These are phyloP conservation scores for Choristoneura rosaceana DNA, from an alignment of 2,888 invertebrate species.

Conservation along the genomic window DNA sequence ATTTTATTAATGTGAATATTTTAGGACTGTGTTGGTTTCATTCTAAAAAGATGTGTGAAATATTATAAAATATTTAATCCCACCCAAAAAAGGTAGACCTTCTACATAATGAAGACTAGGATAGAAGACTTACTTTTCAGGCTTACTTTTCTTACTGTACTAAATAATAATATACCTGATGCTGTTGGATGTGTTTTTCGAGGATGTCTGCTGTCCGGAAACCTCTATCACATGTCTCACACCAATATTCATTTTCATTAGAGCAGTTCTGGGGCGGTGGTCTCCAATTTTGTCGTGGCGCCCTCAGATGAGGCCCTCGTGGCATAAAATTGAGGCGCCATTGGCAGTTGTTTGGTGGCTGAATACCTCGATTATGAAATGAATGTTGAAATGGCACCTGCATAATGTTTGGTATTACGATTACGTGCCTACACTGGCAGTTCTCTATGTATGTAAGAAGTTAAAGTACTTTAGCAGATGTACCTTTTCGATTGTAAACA, in stretches of 20 bases:
- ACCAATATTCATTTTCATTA: conserved; percentile 79
- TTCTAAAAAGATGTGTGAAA: no score
- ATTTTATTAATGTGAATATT: no score
- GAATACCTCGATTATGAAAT: conserved; percentile 31
- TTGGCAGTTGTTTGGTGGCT: conserved; percentile 44
- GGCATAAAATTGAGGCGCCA: conserved; percentile 47
- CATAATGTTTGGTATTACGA: conserved; percentile 22
- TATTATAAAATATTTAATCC: neutral
- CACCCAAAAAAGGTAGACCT: neutral
- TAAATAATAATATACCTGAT: conserved; percentile 78
- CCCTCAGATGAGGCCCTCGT: conserved; percentile 39
- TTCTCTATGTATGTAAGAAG: neutral
- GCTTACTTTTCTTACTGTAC: neutral
- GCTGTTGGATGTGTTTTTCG: conserved; percentile 89
- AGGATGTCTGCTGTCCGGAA: conserved; percentile 87
- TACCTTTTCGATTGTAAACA: neutral
- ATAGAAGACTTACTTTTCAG: neutral
- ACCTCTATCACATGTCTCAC: conserved; percentile 93
- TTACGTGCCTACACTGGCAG: neutral
- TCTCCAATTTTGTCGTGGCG: conserved; percentile 36
- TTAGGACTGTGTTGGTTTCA: no score
- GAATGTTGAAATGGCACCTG: conserved; percentile 25
- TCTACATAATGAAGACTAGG: no score
- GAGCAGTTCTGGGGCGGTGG: conserved; percentile 37
- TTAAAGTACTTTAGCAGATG: no score